These are phyloP conservation scores for Delphinus delphis DNA, from an alignment of 2,113 vertebrate genomes.

Conservation along the genomic window DNA sequence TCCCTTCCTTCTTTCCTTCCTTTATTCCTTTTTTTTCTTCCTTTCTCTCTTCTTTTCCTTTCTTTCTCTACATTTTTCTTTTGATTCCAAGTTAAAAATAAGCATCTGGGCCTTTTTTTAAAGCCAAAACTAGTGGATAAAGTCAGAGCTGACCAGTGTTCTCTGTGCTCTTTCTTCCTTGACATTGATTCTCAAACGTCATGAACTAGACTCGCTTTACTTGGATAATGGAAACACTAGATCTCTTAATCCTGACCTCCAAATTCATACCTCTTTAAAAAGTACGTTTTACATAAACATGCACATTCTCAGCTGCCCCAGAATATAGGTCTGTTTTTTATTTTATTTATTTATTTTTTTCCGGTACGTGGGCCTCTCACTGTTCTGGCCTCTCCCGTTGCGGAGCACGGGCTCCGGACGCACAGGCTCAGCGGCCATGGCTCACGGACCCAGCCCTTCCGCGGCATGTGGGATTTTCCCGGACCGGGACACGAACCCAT, in stretches of 20 bases:
- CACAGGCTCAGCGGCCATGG: too few relatives aligned
- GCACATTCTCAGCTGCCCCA: not conserved
- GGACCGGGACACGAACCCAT: too few relatives aligned
- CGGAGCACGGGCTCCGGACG: too few relatives aligned
- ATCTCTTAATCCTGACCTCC: conserved; percentile 33
- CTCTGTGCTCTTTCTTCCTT: conserved; percentile 8
- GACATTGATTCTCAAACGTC: conserved; percentile 23
- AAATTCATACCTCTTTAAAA: conserved; percentile 23
- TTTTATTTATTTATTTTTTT: too few relatives aligned
- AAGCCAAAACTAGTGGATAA: not conserved
- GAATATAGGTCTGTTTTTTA: not conserved
- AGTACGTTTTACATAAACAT: conserved; percentile 20
- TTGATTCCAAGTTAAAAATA: not conserved
- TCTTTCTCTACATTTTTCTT: not conserved
- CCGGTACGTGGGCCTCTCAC: too few relatives aligned
- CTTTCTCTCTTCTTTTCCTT: not conserved
- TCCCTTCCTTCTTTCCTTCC: not conserved
- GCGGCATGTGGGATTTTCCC: too few relatives aligned
- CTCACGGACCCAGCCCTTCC: too few relatives aligned
- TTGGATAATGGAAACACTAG: conserved; percentile 49
- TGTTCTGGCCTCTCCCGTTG: too few relatives aligned
- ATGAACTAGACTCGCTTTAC: not conserved
- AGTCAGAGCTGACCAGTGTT: not conserved
- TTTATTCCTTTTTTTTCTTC: not conserved
- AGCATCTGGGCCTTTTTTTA: not conserved